Evolutionary conservation across 2,113 vertebrate species (phyloP).

Genomic region (Leptosomus discolor): DNA sequence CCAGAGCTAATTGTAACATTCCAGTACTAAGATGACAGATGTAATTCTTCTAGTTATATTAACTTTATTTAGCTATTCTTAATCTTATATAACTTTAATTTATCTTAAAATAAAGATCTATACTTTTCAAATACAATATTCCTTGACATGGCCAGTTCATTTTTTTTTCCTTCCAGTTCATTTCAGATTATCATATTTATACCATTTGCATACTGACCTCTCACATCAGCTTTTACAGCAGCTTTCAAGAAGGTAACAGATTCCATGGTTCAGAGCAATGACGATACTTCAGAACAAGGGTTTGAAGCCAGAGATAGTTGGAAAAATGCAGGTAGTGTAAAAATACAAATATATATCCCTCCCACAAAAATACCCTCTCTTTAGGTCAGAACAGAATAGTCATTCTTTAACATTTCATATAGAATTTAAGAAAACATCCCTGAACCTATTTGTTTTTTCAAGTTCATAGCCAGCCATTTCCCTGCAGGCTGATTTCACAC

Average conservation of each 20-base stretch:
- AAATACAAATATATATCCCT: conserved; percentile 17
- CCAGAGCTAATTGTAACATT: conserved; percentile 4
- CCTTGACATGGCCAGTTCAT: neutral
- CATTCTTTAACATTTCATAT: neutral
- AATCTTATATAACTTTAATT: conserved; percentile 8
- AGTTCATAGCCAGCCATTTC: conserved; percentile 1
- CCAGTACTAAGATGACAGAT: conserved; percentile 33
- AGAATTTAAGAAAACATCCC: conserved; percentile 21
- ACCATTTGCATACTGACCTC: neutral
- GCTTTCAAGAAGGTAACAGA: conserved; percentile 20
- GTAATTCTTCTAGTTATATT: conserved; percentile 45
- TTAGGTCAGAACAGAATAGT: neutral
- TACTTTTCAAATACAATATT: conserved; percentile 36
- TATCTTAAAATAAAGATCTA: conserved; percentile 41
- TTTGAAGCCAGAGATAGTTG: conserved; percentile 1
- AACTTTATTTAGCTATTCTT: conserved; percentile 44
- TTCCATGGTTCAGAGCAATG: conserved; percentile 23
- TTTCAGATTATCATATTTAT: conserved; percentile 5
- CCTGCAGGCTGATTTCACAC: neutral
- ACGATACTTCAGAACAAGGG: neutral
- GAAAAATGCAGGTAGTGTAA: neutral
- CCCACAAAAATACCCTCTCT: conserved; percentile 39
- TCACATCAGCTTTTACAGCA: conserved; percentile 27
- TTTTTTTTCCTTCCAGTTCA: neutral
- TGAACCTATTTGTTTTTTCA: neutral